phyloP scores from a whole-genome alignment of 2,113 vertebrate species.

The Hippocampus barbouri region DNA sequence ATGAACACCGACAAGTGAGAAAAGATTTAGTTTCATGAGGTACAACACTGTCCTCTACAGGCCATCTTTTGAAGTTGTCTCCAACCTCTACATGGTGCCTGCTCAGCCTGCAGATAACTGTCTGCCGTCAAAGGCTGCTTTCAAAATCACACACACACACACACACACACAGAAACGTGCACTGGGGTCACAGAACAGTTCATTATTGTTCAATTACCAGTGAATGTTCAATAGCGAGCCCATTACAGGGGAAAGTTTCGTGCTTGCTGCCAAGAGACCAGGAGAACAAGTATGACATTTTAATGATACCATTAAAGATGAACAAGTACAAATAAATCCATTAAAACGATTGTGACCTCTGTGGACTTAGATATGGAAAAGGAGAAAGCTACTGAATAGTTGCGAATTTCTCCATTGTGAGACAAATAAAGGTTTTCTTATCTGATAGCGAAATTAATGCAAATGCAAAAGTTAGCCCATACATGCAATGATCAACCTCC shows the following conservation, averaged over 20 bases:
- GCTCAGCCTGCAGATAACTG: slow-evolving; percentile 43
- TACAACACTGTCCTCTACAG: slow-evolving; percentile 66
- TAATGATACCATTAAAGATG: slow-evolving; percentile 55
- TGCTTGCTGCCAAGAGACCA: slow-evolving; percentile 45
- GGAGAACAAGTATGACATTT: slow-evolving; percentile 45
- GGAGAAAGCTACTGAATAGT: slow-evolving; percentile 2
- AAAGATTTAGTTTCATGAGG: slow-evolving; percentile 27
- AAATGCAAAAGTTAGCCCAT: slow-evolving; percentile 17
- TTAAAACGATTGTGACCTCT: slow-evolving; percentile 27
- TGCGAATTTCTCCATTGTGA: too few species aligned
- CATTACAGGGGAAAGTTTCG: slow-evolving; percentile 52
- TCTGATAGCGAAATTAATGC: slow-evolving; percentile 10
- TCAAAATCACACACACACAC: slow-evolving; percentile 68
- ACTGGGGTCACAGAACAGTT: slow-evolving; percentile 63
- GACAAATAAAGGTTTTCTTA: too few species aligned
- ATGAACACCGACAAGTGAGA: background rate
- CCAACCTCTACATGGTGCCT: slow-evolving; percentile 32
- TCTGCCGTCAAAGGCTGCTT: slow-evolving; percentile 52
- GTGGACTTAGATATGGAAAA: slow-evolving; percentile 3
- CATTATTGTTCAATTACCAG: slow-evolving; percentile 67
- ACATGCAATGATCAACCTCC: slow-evolving; percentile 38
- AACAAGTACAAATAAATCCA: slow-evolving; percentile 40
- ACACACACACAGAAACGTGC: background rate
- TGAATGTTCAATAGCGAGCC: slow-evolving; percentile 56
- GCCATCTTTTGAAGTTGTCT: slow-evolving; percentile 14